phyloP scores from a whole-genome alignment of 2,113 vertebrate genomes.

The Myxocyprinus asiaticus region DNA sequence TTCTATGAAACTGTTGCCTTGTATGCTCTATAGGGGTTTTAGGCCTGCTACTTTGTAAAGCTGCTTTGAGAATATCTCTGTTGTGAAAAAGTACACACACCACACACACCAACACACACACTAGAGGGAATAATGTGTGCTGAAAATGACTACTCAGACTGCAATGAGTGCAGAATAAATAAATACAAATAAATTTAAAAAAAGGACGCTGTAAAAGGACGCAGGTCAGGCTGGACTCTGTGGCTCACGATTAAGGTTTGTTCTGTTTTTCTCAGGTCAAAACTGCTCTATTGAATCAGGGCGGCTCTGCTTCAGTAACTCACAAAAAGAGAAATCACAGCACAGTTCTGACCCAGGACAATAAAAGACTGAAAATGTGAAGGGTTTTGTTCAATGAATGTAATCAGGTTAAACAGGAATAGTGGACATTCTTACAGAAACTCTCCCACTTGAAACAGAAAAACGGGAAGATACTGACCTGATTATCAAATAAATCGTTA shows the following conservation, averaged over 20 bases:
- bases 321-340: no score
- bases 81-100: not conserved
- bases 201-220: not conserved
- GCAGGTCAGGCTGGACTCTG: constrained; percentile 1
- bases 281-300: constrained; percentile 5
- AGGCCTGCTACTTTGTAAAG: not conserved
- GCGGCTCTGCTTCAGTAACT: not conserved
- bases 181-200: not conserved
- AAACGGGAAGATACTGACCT: not conserved
- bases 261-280: not conserved
- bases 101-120: not conserved
- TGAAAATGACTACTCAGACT: not conserved
- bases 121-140: not conserved
- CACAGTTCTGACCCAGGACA: not conserved
- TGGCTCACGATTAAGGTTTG: no score
- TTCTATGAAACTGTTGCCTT: no score
- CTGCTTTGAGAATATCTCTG: not conserved
- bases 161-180: not conserved
- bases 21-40: not conserved
- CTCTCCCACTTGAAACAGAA: not conserved
- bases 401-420: not conserved
- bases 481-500: no score
- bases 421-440: not conserved
- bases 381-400: no score
- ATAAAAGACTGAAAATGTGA: not conserved